These are phyloP conservation scores for Colostygia pectinataria DNA, from an alignment of 2,888 invertebrate species.

Conservation along the genomic window DNA sequence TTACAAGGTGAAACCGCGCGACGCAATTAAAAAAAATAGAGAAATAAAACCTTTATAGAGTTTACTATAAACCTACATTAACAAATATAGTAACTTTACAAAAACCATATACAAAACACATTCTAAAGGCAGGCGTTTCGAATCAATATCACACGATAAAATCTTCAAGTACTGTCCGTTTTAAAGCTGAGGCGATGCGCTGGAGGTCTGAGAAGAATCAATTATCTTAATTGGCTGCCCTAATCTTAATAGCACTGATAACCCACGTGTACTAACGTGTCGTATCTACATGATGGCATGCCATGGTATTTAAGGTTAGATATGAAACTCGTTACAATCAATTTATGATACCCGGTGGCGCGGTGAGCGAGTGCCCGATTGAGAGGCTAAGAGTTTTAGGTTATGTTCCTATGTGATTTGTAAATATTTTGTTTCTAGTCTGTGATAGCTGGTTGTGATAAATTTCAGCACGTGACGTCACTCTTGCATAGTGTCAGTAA, in stretches of 20 bases:
- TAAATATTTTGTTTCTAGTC: too few species aligned
- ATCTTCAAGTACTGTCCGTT: conserved; percentile 42
- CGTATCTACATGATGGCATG: conserved; percentile 26
- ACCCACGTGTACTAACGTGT: conserved; percentile 56
- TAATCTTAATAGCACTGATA: conserved; percentile 71
- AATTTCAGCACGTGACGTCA: too few species aligned
- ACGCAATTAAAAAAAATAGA: too few species aligned
- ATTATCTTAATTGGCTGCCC: conserved; percentile 78
- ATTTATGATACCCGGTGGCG: too few species aligned
- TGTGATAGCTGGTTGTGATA: too few species aligned
- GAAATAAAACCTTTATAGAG: too few species aligned
- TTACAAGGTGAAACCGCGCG: too few species aligned
- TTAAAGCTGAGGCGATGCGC: conserved; percentile 44
- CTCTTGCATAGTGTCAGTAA: too few species aligned
- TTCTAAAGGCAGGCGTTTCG: conserved; percentile 26
- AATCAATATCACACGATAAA: conserved; percentile 36
- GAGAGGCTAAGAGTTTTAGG: too few species aligned
- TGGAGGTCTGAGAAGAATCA: conserved; percentile 68
- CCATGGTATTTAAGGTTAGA: conserved; percentile 1
- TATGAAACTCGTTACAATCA: conserved; percentile 1
- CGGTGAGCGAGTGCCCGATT: too few species aligned
- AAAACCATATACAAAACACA: not conserved
- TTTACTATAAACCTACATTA: not conserved
- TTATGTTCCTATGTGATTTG: too few species aligned
- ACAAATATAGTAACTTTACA: too few species aligned